Percentiles rank a stretch among this genome's conserved stretches.
Evolutionary conservation across 2,113 vertebrate genomes (phyloP).

Genomic region (Pomatorhinus ruficollis): DNA sequence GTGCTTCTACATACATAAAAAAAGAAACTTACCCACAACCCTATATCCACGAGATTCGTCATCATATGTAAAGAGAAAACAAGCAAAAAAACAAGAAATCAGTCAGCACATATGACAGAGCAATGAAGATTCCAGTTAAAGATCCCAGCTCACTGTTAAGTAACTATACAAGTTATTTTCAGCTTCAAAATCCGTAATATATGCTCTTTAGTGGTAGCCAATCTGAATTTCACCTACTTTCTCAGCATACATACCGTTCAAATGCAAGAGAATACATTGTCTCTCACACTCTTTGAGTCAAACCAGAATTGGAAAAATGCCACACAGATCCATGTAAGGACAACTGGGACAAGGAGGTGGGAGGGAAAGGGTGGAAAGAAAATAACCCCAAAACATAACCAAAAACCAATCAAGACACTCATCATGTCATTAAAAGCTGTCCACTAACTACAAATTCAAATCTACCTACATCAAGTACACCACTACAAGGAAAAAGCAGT

Average conservation of each 20-base stretch:
- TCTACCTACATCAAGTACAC: constrained; percentile 3
- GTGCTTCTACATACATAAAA: constrained; percentile 26
- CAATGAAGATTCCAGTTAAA: constrained; percentile 41
- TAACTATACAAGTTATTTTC: constrained; percentile 54
- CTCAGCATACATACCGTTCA: constrained; percentile 31
- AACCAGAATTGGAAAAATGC: constrained; percentile 60
- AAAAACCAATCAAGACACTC: constrained; percentile 31
- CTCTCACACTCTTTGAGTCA: constrained; percentile 53
- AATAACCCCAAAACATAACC: neutral
- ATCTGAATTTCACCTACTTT: constrained; percentile 43
- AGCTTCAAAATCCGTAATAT: constrained; percentile 16
- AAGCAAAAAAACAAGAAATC: constrained; percentile 57
- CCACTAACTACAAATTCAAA: neutral
- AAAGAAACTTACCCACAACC: constrained; percentile 94
- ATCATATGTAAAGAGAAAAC: constrained; percentile 65
- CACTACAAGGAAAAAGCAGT: constrained; percentile 13
- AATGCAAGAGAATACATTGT: constrained; percentile 38
- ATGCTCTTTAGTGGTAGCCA: constrained; percentile 42
- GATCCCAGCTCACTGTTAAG: constrained; percentile 65
- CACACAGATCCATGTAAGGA: constrained; percentile 65
- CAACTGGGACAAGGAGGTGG: constrained; percentile 31
- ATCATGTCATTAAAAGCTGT: constrained; percentile 10
- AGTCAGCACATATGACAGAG: constrained; percentile 67
- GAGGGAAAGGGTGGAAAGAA: neutral
- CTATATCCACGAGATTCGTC: constrained; percentile 77